Percentiles rank a stretch among this genome's conserved stretches.
Conservation (phyloP, 1,140 invertebrate species). For the Sitobion miscanthi region DNA sequence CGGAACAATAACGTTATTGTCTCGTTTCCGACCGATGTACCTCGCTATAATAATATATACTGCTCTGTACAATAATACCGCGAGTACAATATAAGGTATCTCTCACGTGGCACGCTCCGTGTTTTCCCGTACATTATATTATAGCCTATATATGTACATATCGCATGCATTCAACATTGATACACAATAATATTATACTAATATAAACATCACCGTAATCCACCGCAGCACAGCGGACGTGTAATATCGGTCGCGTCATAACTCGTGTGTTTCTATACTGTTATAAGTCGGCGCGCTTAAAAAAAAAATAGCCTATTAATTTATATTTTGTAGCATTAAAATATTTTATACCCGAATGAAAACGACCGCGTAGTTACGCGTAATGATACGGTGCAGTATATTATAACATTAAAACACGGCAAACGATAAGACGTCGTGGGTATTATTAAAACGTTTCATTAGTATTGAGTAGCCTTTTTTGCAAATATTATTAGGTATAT, state of each 20-base stretch:
- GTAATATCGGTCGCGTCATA: not conserved
- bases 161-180: not conserved
- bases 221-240: not conserved
- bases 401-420: not conserved
- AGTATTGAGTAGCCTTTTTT: not conserved
- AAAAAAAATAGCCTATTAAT: not conserved
- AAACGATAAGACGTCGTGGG: too few species aligned
- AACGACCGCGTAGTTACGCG: not conserved
- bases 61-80: not conserved
- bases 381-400: not conserved
- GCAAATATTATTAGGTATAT: not conserved
- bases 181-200: not conserved
- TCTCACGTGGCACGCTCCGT: not conserved
- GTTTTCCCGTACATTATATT: not conserved
- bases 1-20: slow-evolving; percentile 14
- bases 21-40: not conserved
- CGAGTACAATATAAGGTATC: not conserved
- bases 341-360: not conserved
- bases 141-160: too few species aligned
- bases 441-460: not conserved
- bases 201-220: not conserved
- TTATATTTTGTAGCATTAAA: not conserved
- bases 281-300: not conserved
- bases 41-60: not conserved
- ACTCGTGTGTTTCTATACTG: not conserved